These are phyloP conservation scores for Drosophila kambysellisi DNA, from an alignment of 2,888 invertebrate genomes.

Conservation along the genomic window DNA sequence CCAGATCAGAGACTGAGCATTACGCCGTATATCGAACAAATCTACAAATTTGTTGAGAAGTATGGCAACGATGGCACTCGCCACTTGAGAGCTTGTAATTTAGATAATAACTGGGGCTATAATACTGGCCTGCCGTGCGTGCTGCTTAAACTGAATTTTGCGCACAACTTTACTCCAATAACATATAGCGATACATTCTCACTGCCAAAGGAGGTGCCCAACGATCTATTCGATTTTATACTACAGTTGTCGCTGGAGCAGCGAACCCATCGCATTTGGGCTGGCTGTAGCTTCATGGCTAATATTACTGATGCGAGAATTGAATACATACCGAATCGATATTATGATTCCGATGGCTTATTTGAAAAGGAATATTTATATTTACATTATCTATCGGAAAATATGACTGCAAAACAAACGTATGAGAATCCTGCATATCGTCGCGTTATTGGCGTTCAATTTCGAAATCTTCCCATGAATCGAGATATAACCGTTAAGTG, in stretches of 20 bases:
- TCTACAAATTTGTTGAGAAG: slow-evolving; percentile 26
- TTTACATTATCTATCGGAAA: slow-evolving; percentile 27
- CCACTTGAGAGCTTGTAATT: slow-evolving; percentile 47
- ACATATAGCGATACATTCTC: slow-evolving; percentile 47
- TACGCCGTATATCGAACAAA: slow-evolving; percentile 26
- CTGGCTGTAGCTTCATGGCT: slow-evolving; percentile 27
- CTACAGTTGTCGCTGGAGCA: slow-evolving; percentile 38
- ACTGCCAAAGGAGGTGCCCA: slow-evolving; percentile 49
- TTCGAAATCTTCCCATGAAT: slow-evolving; percentile 52
- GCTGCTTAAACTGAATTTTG: slow-evolving; percentile 62
- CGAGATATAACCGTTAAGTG: slow-evolving; percentile 39
- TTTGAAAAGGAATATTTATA: slow-evolving; percentile 19
- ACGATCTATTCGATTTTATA: slow-evolving; percentile 41
- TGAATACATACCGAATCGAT: slow-evolving; percentile 52
- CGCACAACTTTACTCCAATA: slow-evolving; percentile 33
- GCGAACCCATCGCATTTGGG: slow-evolving; percentile 60
- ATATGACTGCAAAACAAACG: slow-evolving; percentile 13
- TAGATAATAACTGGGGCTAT: slow-evolving; percentile 62
- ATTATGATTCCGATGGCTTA: slow-evolving; percentile 38
- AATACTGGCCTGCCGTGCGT: slow-evolving; percentile 50
- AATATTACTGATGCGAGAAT: background rate
- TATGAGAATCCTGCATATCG: slow-evolving; percentile 38
- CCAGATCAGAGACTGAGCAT: slow-evolving; percentile 17
- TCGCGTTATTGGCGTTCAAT: slow-evolving; percentile 59
- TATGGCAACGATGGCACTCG: slow-evolving; percentile 29